phyloP scores from a whole-genome alignment of 2,113 vertebrate genomes.

The Peromyscus polionotus region DNA sequence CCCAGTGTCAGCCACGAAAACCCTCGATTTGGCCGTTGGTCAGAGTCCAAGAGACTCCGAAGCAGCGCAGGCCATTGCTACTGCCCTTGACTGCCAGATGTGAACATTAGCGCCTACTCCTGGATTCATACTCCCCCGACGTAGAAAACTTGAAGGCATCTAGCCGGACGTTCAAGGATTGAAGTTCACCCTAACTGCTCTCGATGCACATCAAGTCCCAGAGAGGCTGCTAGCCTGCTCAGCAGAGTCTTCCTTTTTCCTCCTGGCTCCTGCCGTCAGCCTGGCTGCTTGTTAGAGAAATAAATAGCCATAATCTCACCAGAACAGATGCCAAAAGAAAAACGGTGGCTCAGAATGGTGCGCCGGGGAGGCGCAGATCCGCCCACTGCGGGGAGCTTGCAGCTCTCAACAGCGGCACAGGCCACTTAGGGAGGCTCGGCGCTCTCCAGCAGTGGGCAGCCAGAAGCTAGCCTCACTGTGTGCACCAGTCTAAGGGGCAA shows the following conservation, averaged over 20 bases:
- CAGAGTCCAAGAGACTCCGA: neutral
- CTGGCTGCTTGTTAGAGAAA: constrained; percentile 2
- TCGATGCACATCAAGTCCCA: neutral
- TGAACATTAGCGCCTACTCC: no score
- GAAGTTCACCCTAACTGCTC: neutral
- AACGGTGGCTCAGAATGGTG: neutral
- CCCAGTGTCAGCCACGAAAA: neutral
- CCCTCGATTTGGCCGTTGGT: neutral
- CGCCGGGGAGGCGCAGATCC: neutral
- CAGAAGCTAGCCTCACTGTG: neutral
- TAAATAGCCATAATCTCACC: neutral
- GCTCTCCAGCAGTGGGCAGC: neutral
- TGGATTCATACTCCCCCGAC: no score
- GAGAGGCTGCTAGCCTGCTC: neutral
- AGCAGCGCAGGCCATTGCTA: neutral
- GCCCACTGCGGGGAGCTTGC: neutral
- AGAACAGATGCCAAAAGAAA: neutral
- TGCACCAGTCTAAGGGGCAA: neutral
- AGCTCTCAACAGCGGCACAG: neutral
- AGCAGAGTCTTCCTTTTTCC: neutral
- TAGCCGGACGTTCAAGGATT: neutral
- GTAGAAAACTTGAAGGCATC: no score
- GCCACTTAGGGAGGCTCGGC: neutral
- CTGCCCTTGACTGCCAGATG: neutral
- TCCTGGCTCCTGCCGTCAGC: neutral